phyloP scores from a whole-genome alignment of 2,888 invertebrate genomes.

The Heliconius cydno region DNA sequence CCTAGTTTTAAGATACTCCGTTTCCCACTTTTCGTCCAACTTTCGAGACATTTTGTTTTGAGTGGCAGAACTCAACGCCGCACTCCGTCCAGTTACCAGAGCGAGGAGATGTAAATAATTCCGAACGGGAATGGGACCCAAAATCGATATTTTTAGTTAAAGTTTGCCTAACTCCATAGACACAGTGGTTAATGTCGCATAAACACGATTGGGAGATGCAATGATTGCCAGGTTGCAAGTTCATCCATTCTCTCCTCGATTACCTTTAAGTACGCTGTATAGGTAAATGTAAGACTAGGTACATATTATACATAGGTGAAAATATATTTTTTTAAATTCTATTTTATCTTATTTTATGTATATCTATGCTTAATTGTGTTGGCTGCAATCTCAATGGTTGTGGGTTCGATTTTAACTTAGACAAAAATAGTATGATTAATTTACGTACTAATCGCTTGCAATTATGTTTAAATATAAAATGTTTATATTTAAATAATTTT shows the following conservation, averaged over 20 bases:
- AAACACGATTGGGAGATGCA: constrained; percentile 45
- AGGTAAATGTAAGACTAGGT: background rate
- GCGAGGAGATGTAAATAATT: too few relatives aligned
- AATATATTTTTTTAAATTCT: background rate
- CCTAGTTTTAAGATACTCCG: background rate
- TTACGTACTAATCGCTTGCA: too few relatives aligned
- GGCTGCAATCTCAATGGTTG: background rate
- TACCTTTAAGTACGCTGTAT: constrained; percentile 32
- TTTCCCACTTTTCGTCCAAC: background rate
- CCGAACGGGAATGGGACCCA: too few relatives aligned
- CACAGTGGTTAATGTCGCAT: constrained; percentile 31
- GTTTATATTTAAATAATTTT: too few relatives aligned
- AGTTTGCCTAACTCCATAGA: background rate
- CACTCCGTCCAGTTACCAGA: too few relatives aligned
- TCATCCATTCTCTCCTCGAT: constrained; percentile 42
- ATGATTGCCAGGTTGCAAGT: constrained; percentile 47
- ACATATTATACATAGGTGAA: background rate
- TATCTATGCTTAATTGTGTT: background rate
- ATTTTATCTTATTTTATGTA: background rate
- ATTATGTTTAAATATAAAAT: too few relatives aligned
- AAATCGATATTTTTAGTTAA: background rate
- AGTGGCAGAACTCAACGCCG: too few relatives aligned
- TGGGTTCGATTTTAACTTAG: too few relatives aligned
- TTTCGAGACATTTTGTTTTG: too few relatives aligned
- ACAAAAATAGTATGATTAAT: too few relatives aligned